phyloP scores from a whole-genome alignment of 2,113 vertebrate genomes.

The Poicephalus gulielmi region DNA sequence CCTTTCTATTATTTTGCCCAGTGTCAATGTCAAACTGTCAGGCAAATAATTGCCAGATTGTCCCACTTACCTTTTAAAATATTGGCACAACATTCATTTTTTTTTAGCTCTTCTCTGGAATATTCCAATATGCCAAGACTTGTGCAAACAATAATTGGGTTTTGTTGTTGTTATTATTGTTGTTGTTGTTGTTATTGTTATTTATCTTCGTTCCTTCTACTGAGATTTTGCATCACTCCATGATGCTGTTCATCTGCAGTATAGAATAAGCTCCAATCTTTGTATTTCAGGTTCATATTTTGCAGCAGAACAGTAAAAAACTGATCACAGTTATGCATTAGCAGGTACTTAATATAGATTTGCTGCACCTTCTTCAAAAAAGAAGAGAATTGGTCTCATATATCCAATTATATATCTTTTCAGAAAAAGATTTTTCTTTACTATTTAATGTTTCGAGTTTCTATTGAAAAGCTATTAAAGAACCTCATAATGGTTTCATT shows the following conservation, averaged over 20 bases:
- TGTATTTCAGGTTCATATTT: not conserved
- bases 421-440: not conserved
- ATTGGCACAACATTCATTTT: not conserved
- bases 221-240: not conserved
- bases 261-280: not conserved
- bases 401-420: not conserved
- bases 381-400: not conserved
- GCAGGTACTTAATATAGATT: not conserved
- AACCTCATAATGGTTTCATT: not conserved
- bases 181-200: not conserved
- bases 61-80: not conserved
- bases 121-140: not conserved
- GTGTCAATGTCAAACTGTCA: conserved; percentile 19
- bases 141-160: not conserved
- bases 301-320: not conserved
- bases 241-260: not conserved
- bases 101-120: not conserved
- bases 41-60: not conserved
- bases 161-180: not conserved
- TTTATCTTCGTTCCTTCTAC: not conserved
- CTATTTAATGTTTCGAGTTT: not conserved
- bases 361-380: not conserved
- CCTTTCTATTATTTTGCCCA: not conserved
- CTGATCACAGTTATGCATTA: not conserved
- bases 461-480: not conserved